A percentile compares a stretch with the other conserved stretches of the same genome.
These are phyloP conservation scores for Diaperis boleti DNA, from an alignment of 2,888 invertebrate genomes.

Conservation along the genomic window DNA sequence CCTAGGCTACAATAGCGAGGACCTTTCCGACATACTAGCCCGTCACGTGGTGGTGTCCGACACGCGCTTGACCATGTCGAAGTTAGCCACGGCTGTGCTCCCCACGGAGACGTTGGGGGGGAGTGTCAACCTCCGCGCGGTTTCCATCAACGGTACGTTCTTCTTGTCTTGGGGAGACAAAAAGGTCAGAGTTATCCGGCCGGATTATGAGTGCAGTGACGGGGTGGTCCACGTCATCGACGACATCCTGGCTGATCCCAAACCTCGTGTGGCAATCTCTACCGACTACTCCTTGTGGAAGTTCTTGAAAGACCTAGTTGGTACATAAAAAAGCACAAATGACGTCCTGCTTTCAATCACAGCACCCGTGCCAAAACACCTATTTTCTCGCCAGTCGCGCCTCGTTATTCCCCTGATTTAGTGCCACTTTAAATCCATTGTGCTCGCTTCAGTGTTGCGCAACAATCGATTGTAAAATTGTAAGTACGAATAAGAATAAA, in stretches of 20 bases:
- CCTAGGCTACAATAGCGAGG: slow-evolving; percentile 65
- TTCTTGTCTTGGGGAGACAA: slow-evolving; percentile 67
- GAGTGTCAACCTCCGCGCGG: slow-evolving; percentile 49
- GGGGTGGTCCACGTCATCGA: slow-evolving; percentile 95
- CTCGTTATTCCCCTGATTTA: slow-evolving; percentile 11
- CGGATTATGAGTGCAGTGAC: slow-evolving; percentile 94
- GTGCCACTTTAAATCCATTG: not conserved
- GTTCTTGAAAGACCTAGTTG: slow-evolving; percentile 17
- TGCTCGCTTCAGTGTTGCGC: too few species aligned
- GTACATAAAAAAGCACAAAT: not conserved
- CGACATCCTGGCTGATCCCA: slow-evolving; percentile 57
- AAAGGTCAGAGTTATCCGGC: slow-evolving; percentile 83
- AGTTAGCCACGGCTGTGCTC: too few species aligned
- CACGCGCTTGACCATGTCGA: slow-evolving; percentile 80
- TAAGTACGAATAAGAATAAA: too few species aligned
- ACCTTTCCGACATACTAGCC: slow-evolving; percentile 82
- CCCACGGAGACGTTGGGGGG: slow-evolving; percentile 51
- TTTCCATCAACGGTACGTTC: slow-evolving; percentile 49
- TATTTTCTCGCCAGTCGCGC: not conserved
- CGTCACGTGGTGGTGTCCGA: slow-evolving; percentile 84
- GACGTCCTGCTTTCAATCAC: not conserved
- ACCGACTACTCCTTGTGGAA: slow-evolving; percentile 25
- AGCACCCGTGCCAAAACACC: not conserved
- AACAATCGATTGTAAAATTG: slow-evolving; percentile 5
- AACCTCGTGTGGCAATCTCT: not conserved